Base-by-base conservation (phyloP, 2,113 vertebrate genomes). In the Garra rufa region DNA sequence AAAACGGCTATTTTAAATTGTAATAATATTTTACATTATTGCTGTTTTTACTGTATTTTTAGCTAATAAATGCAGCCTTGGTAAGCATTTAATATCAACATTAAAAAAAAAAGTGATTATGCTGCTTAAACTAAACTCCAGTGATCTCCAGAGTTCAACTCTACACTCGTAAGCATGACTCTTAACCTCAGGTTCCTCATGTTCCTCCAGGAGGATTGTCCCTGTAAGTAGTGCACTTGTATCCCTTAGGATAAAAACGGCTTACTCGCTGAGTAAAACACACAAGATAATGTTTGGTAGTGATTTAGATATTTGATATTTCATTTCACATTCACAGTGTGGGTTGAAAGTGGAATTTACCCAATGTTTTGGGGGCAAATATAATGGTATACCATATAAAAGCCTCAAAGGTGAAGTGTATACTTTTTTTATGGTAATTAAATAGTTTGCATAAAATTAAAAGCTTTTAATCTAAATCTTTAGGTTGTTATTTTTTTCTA, bases 181-280 rank as follows among this genome's bases (percentile, higher is more conserved):
- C 67, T 70, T 70, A 70, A 70, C 67, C 67, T 70, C 65, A 11
- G 65, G 4, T 21, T 69, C 19, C 34, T n/a, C 19, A n/a, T n/a
- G n/a, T n/a, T n/a, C n/a, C n/a, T n/a, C n/a, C n/a, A 24, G 55
- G 48, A 19, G 63, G 38, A 70, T 43, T 70, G 67, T 43, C 67
- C 67, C 67, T 70, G 2, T 70, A 70, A 70, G 67, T 43, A 24
- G 67, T 43, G 67, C 67, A 70, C 34, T 70, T n/a, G n/a, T n/a
- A n/a, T 70, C 34, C 19, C 9, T 13, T 43, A 38, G 26, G 61
- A 30, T 63, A 63, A 30, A 63, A 14, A 30, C 6, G 26, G 2
- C 13, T 28, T 30, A 63, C 5, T 28, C 26, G 24, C n/a, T 17
- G 15, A 15, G 2, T 52, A 6, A 52, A 52, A 52, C 1, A 10